Evolutionary conservation across 2,797 vertebrate genomes (phyloP).

Genomic region (Emydoidea blandingii): DNA sequence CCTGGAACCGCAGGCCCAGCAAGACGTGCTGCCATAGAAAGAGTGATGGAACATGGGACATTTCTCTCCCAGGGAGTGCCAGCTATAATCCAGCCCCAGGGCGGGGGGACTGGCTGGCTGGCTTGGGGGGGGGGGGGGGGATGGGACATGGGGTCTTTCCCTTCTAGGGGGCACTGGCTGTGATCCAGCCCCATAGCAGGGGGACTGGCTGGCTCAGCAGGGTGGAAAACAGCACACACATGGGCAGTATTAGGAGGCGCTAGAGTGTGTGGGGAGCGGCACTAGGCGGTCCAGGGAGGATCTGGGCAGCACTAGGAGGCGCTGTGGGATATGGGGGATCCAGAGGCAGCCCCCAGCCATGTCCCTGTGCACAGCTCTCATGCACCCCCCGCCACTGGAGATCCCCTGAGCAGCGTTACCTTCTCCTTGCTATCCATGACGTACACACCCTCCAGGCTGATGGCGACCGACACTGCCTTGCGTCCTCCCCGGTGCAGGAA

Average conservation of each 20-base stretch:
- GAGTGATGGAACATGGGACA: not conserved
- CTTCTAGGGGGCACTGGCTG: not conserved
- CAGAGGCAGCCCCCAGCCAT: not conserved
- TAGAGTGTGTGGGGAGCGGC: no score
- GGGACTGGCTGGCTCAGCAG: not conserved
- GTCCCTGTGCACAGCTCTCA: not conserved
- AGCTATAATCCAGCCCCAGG: not conserved
- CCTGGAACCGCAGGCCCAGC: constrained; percentile 88
- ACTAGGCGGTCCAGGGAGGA: not conserved
- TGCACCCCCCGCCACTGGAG: not conserved
- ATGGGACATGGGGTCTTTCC: not conserved
- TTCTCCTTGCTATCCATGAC: constrained; percentile 93
- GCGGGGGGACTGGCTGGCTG: not conserved
- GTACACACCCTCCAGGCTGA: constrained; percentile 93
- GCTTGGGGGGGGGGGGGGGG: not conserved
- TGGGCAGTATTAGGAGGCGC: no score
- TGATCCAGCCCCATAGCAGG: not conserved
- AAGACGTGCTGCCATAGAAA: constrained; percentile 85
- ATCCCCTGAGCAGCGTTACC: constrained; percentile 69
- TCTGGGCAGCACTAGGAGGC: not conserved
- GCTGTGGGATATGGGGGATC: not conserved
- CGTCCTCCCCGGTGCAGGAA: constrained; percentile 88
- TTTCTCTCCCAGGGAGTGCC: not conserved
- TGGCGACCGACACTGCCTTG: constrained; percentile 88
- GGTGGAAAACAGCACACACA: fast-evolving